Conservation (phyloP, 1,140 invertebrate species). For the Eupristina koningsbergeri region DNA sequence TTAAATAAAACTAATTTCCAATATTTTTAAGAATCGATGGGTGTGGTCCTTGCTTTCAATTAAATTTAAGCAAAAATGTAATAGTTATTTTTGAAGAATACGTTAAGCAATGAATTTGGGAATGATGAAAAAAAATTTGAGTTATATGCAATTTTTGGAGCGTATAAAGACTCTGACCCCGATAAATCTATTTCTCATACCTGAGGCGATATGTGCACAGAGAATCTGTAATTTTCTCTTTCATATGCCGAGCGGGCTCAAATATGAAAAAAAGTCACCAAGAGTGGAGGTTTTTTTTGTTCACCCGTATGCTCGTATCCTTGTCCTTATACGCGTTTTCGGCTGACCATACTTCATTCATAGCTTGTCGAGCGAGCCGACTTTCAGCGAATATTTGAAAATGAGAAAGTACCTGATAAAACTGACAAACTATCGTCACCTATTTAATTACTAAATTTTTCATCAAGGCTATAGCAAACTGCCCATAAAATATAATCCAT, state of each 20-base stretch:
- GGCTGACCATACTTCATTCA: not conserved
- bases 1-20: too few relatives aligned
- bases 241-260: too few relatives aligned
- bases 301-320: not conserved
- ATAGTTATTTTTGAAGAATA: too few relatives aligned
- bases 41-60: too few relatives aligned
- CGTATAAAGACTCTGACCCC: not conserved
- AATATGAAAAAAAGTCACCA: too few relatives aligned
- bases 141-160: not conserved
- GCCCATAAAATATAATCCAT: not conserved
- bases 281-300: not conserved
- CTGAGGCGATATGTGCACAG: not conserved
- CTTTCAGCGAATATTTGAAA: not conserved
- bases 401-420: not conserved
- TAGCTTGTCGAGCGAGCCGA: too few relatives aligned
- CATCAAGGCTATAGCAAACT: not conserved
- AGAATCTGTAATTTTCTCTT: not conserved
- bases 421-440: conserved; percentile 11
- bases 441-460: not conserved
- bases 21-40: too few relatives aligned
- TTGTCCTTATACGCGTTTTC: too few relatives aligned
- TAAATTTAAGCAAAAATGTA: too few relatives aligned
- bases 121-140: too few relatives aligned
- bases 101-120: too few relatives aligned
- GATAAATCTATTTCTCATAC: not conserved